A percentile compares a stretch with the other conserved stretches of the same genome.
Evolutionary conservation across 2,797 vertebrate genomes (phyloP).

Genomic region (Miichthys miiuy): DNA sequence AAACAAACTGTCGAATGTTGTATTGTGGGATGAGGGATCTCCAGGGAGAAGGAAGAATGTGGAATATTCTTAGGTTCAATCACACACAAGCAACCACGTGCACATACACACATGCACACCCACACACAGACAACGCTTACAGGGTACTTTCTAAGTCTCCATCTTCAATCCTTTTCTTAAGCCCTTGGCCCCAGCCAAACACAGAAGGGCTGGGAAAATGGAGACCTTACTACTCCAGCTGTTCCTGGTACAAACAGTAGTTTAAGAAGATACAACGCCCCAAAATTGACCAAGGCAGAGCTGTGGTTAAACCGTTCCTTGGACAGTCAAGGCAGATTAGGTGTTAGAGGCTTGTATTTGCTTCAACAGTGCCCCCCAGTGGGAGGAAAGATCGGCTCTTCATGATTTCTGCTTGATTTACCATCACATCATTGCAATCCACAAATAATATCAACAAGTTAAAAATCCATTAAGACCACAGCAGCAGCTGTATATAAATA

Average conservation of each 20-base stretch:
- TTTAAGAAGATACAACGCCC: slow-evolving; percentile 66
- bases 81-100: slow-evolving; percentile 11
- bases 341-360: slow-evolving; percentile 50
- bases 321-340: slow-evolving; percentile 37
- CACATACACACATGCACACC: slow-evolving; percentile 17
- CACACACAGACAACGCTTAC: slow-evolving; percentile 19
- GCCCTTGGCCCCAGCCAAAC: slow-evolving; percentile 49
- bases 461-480: slow-evolving; percentile 37
- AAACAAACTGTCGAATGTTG: slow-evolving; percentile 46
- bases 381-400: slow-evolving; percentile 32
- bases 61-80: slow-evolving; percentile 54
- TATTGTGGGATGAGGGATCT: slow-evolving; percentile 34
- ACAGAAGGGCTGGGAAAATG: slow-evolving; percentile 67
- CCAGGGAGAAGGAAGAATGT: slow-evolving; percentile 21
- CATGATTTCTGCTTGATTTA: slow-evolving; percentile 26
- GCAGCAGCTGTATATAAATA: not conserved
- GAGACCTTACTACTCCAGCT: slow-evolving; percentile 68
- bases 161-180: slow-evolving; percentile 55
- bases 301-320: slow-evolving; percentile 50
- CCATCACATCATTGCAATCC: slow-evolving; percentile 26
- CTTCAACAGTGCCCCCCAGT: slow-evolving; percentile 82
- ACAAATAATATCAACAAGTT: slow-evolving; percentile 36
- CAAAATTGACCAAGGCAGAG: slow-evolving; percentile 49
- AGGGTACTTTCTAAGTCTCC: slow-evolving; percentile 44
- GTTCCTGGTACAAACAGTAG: slow-evolving; percentile 66